Percentiles rank a stretch among this genome's conserved stretches.
These are phyloP conservation scores for Aeoliscus strigatus DNA, from an alignment of 2,797 vertebrate genomes.

Conservation along the genomic window DNA sequence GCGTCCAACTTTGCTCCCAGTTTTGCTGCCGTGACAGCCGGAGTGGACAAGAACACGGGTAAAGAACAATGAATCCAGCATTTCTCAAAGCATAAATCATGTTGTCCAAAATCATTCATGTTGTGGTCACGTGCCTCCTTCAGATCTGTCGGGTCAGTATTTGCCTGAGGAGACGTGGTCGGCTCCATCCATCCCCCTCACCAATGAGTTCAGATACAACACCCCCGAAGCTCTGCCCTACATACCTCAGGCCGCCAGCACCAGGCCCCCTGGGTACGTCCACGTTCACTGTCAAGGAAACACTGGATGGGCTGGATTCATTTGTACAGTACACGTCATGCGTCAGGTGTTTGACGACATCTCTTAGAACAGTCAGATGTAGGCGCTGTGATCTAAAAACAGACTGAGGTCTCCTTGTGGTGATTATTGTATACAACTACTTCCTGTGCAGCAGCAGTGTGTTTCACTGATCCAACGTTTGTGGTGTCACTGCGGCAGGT, in stretches of 20 bases:
- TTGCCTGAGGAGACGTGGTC: constrained; percentile 84
- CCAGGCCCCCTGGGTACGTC: constrained; percentile 79
- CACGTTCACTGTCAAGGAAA: no score
- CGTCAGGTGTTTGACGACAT: no score
- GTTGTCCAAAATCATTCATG: background rate
- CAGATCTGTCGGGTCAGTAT: constrained; percentile 75
- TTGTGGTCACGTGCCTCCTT: background rate
- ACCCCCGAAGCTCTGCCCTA: constrained; percentile 77
- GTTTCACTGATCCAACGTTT: no score
- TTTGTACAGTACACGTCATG: no score
- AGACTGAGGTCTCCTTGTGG: no score
- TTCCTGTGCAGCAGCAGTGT: no score
- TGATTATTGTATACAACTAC: no score
- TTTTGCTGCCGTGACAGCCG: constrained; percentile 79
- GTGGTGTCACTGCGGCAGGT: constrained; percentile 62
- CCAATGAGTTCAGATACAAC: constrained; percentile 86
- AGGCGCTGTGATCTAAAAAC: no score
- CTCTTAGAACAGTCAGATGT: no score
- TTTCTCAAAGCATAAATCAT: background rate
- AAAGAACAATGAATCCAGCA: constrained; percentile 35
- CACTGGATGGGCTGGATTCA: no score
- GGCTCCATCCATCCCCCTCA: constrained; percentile 82
- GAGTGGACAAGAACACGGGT: constrained; percentile 83
- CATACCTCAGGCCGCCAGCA: constrained; percentile 74
- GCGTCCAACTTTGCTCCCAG: constrained; percentile 75